Evolutionary conservation across 2,888 invertebrate genomes (phyloP).

Genomic region (Hermaeophaga mercurialis): DNA sequence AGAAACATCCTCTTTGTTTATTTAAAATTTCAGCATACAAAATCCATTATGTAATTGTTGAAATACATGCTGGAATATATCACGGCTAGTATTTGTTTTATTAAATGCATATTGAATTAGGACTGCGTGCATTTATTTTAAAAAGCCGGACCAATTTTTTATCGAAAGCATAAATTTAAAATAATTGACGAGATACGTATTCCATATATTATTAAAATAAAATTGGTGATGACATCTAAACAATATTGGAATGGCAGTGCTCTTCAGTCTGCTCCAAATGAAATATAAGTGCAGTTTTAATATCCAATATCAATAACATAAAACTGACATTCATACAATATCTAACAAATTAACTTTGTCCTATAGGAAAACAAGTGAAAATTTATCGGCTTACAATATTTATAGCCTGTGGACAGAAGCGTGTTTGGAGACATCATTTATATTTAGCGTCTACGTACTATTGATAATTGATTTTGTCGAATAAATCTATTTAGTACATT

Average conservation of each 20-base stretch:
- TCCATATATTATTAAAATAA: constrained; percentile 20
- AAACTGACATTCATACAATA: constrained; percentile 28
- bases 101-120: not conserved
- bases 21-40: too few species aligned
- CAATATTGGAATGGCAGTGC: constrained; percentile 21
- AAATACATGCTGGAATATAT: not conserved
- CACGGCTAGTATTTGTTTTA: not conserved
- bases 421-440: constrained; percentile 46
- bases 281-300: constrained; percentile 19
- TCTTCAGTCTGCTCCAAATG: constrained; percentile 12
- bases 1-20: too few species aligned
- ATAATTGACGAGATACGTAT: constrained; percentile 22
- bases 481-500: constrained; percentile 40
- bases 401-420: constrained; percentile 45
- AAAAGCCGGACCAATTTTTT: constrained; percentile 9
- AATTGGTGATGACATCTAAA: constrained; percentile 15
- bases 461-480: constrained; percentile 44
- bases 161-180: constrained; percentile 19
- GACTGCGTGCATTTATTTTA: constrained; percentile 2
- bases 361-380: constrained; percentile 35
- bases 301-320: constrained; percentile 13
- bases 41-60: not conserved
- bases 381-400: constrained; percentile 43
- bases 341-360: constrained; percentile 38
- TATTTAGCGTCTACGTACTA: constrained; percentile 42